A percentile compares a stretch with the other conserved stretches of the same genome.
Conservation (phyloP, 2,797 vertebrate genomes). For the Gambelia wislizenii region DNA sequence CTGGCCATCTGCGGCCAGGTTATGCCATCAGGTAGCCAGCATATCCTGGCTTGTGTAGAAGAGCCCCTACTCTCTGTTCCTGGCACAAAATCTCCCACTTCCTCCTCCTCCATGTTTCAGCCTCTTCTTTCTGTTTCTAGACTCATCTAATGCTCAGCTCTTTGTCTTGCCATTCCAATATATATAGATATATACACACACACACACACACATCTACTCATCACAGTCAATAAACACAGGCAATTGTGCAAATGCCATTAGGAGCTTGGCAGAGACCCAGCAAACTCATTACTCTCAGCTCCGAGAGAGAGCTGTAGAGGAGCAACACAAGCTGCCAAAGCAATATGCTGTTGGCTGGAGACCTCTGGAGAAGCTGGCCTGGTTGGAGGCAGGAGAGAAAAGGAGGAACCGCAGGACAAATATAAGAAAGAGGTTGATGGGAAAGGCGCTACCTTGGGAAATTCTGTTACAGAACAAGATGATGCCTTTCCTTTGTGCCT, state of each 20-base stretch:
- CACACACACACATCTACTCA: not conserved
- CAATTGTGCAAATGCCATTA: constrained; percentile 11
- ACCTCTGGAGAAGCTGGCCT: constrained; percentile 2
- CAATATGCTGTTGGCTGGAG: not conserved
- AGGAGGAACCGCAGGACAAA: not conserved
- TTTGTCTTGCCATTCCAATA: not conserved
- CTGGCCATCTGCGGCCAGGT: no score
- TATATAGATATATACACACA: no score
- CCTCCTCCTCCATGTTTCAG: not conserved
- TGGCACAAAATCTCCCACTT: not conserved
- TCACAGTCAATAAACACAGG: not conserved
- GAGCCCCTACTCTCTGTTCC: not conserved
- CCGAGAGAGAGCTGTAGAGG: not conserved
- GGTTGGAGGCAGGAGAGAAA: not conserved
- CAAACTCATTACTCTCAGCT: constrained; percentile 13
- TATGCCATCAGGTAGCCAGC: no score
- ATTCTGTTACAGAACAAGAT: not conserved
- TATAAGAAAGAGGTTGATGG: not conserved
- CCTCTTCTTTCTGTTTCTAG: not conserved
- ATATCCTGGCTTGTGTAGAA: no score
- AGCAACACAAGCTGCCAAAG: not conserved
- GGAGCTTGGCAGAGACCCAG: constrained; percentile 15
- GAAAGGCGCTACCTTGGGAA: not conserved
- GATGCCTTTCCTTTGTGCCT: not conserved
- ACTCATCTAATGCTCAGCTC: not conserved